Base-by-base conservation (phyloP, 2,797 vertebrate genomes). In the Labroides dimidiatus region DNA sequence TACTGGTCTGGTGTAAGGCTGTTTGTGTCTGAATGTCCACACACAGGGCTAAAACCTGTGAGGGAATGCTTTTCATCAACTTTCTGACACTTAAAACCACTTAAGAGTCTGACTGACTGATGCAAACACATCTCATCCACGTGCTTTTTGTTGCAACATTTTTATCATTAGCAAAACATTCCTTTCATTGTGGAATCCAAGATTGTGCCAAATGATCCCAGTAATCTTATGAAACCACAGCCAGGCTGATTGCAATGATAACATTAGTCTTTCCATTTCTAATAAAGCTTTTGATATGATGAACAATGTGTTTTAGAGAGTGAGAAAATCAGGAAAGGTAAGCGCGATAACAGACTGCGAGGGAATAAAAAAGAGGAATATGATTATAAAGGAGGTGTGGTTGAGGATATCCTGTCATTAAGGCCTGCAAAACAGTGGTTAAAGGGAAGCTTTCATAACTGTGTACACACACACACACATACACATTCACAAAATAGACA, bases 391-490 rank as follows among this genome's bases (percentile, higher is more conserved):
- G 53, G 54, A 72, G 81, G 81, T 64, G 76, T n/a, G 77, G 78
- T 54, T 4, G 4, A 69, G 79, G 79, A 84, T 82, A 81, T 87
- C 87, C 85, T 82, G 77, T 82, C 73, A 85, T 80, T 72, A 77
- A 17, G 14, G 14, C 37, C 64, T 23, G 37, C 21, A 64, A 70
- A 72, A 66, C 65, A 49, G 49, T 39, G 33, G 21, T 39, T 75
- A 47, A 68, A 47, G 20, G 50, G 44, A 55, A 52, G 65, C 58
- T 57, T 14, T 14, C 44, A 50, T 10, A 24, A 44, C 21, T 51
- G 27, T 58, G 8, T 69, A 23, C 21, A 24, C 48, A 49, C 48
- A 15, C 15, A 3, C 14, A 15, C 21, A 24, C 14, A 15, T 14
- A 24, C 48, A 24, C 48, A 20, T 24, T 24, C 6, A 49, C 48